A percentile compares a stretch with the other conserved stretches of the same genome.
These are phyloP conservation scores for Haplotaxodon microlepis DNA, from an alignment of 2,113 vertebrate species.

Conservation along the genomic window DNA sequence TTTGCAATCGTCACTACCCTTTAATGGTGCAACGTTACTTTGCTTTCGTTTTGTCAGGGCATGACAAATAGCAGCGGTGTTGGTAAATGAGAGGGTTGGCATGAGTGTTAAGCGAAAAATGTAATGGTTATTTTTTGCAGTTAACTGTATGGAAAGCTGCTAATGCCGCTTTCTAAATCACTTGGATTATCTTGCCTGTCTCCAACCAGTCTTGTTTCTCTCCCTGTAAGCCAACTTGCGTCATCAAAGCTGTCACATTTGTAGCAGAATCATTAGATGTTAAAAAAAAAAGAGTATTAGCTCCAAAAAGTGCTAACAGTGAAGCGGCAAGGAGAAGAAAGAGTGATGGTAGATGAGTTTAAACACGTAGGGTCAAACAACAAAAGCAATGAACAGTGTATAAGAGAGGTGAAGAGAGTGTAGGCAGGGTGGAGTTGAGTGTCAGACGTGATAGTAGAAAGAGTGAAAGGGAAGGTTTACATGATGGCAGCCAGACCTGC, in stretches of 20 bases:
- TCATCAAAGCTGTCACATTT: neutral
- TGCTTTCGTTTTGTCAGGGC: fast-evolving
- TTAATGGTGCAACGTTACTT: neutral
- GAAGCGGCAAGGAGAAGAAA: neutral
- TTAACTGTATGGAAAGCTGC: neutral
- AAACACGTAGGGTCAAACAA: neutral
- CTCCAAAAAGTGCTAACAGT: neutral
- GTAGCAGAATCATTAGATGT: neutral
- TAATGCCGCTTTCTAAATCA: neutral
- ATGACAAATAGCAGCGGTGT: no score
- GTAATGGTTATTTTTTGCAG: neutral
- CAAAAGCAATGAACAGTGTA: neutral
- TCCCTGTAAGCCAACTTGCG: neutral
- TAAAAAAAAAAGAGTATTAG: neutral
- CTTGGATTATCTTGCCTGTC: neutral
- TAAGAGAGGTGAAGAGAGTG: neutral
- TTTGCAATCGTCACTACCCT: neutral
- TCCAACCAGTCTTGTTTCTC: neutral
- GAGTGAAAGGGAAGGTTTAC: fast-evolving
- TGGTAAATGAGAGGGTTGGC: neutral
- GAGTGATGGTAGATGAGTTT: neutral
- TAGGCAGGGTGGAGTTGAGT: neutral
- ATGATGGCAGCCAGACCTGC: neutral
- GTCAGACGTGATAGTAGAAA: neutral
- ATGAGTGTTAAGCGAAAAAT: neutral